Percentiles rank a stretch among this genome's conserved stretches.
phyloP scores from a whole-genome alignment of 2,797 vertebrate genomes.

The Octomys mimax region DNA sequence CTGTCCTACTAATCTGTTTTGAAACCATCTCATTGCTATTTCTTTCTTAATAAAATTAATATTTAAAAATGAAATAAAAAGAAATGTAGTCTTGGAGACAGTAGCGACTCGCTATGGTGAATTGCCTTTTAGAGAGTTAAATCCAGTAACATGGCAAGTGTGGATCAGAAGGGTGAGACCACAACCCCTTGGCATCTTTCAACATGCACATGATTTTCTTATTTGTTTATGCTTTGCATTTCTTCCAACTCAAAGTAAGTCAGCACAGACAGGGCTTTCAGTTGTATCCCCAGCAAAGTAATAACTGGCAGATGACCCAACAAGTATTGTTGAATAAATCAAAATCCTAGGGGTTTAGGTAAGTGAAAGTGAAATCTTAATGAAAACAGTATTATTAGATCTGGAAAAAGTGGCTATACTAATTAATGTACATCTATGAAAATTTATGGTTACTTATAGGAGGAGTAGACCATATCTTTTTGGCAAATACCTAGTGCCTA shows the following conservation, averaged over 20 bases:
- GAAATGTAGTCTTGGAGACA: background rate
- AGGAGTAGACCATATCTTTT: background rate
- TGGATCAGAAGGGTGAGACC: background rate
- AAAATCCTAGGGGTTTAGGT: background rate
- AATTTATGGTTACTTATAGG: background rate
- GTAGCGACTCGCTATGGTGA: background rate
- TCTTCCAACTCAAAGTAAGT: background rate
- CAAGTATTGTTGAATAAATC: background rate
- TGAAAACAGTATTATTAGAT: background rate
- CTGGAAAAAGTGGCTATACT: background rate
- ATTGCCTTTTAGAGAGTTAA: background rate
- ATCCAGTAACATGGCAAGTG: background rate
- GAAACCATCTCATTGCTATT: no score
- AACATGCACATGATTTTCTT: background rate
- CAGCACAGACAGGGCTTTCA: background rate
- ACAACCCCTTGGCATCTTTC: background rate
- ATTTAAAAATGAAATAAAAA: no score
- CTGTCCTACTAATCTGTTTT: no score
- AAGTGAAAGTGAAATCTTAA: conserved; percentile 36
- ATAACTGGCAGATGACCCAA: background rate
- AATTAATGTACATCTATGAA: background rate
- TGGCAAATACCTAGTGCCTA: background rate
- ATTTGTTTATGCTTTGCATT: background rate
- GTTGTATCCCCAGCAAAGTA: background rate
- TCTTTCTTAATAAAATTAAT: no score